phyloP scores from a whole-genome alignment of 1,140 invertebrate species.

The Lycorma delicatula region DNA sequence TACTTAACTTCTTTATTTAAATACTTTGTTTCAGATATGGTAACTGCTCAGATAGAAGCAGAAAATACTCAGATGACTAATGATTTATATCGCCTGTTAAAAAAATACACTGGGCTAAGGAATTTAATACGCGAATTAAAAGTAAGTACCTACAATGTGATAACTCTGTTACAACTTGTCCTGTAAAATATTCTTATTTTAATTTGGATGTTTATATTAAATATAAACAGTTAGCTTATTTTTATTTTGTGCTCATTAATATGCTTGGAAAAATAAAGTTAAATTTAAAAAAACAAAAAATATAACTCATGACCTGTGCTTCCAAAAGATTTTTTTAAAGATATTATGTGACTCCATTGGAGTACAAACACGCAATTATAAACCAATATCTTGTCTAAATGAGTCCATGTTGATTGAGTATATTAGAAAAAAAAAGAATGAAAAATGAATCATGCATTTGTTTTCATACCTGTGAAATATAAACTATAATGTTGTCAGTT shows the following conservation, averaged over 20 bases:
- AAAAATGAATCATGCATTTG: too few species aligned
- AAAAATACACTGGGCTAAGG: slow-evolving; percentile 82
- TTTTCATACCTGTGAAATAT: too few species aligned
- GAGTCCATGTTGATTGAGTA: too few species aligned
- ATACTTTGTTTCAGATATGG: slow-evolving; percentile 63
- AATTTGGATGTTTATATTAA: neutral
- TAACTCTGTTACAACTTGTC: neutral
- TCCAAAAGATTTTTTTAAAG: neutral
- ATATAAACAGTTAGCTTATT: neutral
- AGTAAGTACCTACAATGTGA: slow-evolving; percentile 42
- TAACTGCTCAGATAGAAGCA: slow-evolving; percentile 80
- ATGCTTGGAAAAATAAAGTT: neutral
- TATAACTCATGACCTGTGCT: neutral
- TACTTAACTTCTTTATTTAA: slow-evolving; percentile 11
- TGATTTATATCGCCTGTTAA: slow-evolving; percentile 80
- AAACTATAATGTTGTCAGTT: too few species aligned
- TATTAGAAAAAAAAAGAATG: too few species aligned
- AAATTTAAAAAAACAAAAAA: neutral
- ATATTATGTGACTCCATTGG: too few species aligned
- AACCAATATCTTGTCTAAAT: too few species aligned
- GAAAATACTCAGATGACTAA: slow-evolving; percentile 94
- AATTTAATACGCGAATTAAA: slow-evolving; percentile 82
- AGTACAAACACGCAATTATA: too few species aligned
- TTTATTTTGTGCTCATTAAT: neutral
- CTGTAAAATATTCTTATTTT: neutral